Evolutionary conservation across 2,888 invertebrate genomes (phyloP), one percentile per base, ranked within the genome.

Genomic region (Notodonta dromedarius): DNA sequence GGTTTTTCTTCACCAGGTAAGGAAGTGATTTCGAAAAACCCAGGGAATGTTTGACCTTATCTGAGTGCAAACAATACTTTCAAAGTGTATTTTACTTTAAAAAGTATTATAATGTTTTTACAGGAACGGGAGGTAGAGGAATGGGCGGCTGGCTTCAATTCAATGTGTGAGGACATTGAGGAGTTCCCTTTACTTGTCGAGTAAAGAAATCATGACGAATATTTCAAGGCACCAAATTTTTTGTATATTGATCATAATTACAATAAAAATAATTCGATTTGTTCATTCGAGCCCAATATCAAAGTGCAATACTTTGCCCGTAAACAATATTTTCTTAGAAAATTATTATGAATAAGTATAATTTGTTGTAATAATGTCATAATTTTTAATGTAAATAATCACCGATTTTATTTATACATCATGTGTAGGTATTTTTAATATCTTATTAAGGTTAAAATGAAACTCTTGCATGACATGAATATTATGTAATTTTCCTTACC

Each of bases 101-200:
- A 24, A 24, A 51, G 46, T 11, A 52, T 53, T 54, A 57, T 57
- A 39, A 56, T 59, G 4, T 16, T 51, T 62, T 93, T 94, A 68
- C 89, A 94, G 94, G 89, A 94, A 77, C 85, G 90, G 66, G 94
- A 94, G 74, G 90, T 86, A 5, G 92, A 94, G 11, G 89, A 88
- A 40, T 95, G 95, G 94, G 94, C 94, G 0, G 90, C 90, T 0
- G 86, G 88, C 46, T 95, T 95, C 76, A 95, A 95, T 76, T 93
- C 94, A 0, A 94, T 94, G 94, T 94, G 94, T 68, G 93, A 94
- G 64, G 95, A 95, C 71, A 82, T 94, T 44, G 94, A 95, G 5
- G 88, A 94, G 1, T 93, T 94, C 66, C 76, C 85, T 12, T 74
- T 94, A 56, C 79, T 91, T 62, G 83, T 94, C 50, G 94, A 93